phyloP scores from a whole-genome alignment of 2,888 invertebrate species.

The Trimorus sp. region DNA sequence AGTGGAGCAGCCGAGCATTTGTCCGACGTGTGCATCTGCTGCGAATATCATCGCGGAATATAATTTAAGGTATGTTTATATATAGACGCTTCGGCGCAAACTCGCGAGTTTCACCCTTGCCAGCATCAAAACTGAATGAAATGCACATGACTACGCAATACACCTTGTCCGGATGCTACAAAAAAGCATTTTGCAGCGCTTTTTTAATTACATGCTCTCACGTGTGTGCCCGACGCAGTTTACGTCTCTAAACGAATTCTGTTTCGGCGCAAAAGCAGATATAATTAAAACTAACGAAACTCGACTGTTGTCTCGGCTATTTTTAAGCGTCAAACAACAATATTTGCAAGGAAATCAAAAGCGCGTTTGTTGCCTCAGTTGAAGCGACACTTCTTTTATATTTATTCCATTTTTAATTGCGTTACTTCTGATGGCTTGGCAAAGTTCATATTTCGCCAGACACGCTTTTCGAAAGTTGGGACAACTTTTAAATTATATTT shows the following conservation, averaged over 20 bases:
- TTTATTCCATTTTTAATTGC: no score
- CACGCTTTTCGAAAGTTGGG: no score
- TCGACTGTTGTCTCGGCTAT: background rate
- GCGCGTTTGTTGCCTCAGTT: background rate
- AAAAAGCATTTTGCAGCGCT: conserved; percentile 33
- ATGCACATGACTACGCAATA: conserved; percentile 33
- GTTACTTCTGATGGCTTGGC: no score
- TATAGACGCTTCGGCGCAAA: conserved; percentile 15
- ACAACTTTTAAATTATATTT: no score
- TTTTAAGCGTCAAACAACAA: conserved; percentile 27
- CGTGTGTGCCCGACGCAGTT: conserved; percentile 1
- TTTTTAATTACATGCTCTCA: conserved; percentile 38
- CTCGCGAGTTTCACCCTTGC: conserved; percentile 32
- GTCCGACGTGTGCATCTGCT: conserved; percentile 43
- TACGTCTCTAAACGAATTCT: conserved; percentile 44
- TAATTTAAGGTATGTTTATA: conserved; percentile 51
- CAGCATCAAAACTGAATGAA: conserved; percentile 36
- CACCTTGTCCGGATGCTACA: conserved; percentile 27
- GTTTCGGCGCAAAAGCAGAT: conserved; percentile 35
- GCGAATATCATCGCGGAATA: conserved; percentile 37
- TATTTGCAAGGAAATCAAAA: conserved; percentile 9
- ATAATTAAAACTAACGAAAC: conserved; percentile 40
- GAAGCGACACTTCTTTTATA: no score
- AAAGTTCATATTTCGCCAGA: no score
- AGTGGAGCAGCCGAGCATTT: conserved; percentile 48